Conservation (phyloP, 2,888 invertebrate species). For the Physocephala rufipes region DNA sequence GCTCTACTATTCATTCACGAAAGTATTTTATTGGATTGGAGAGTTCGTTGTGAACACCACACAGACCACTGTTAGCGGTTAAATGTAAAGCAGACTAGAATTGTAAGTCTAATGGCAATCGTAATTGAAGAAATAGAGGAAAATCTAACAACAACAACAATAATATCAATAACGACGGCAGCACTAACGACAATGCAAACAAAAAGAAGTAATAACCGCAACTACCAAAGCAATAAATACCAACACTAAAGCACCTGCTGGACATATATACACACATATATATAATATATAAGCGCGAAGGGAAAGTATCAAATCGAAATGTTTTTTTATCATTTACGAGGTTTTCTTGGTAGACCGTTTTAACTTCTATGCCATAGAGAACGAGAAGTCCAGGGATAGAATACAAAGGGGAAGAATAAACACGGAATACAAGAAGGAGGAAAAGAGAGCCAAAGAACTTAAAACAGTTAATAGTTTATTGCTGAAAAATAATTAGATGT, state of each 20-base stretch:
- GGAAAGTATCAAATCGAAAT: constrained; percentile 15
- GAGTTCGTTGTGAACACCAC: constrained; percentile 17
- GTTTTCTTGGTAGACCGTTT: constrained; percentile 4
- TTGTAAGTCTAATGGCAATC: constrained; percentile 7
- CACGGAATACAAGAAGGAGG: not conserved
- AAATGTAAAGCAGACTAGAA: constrained; percentile 27
- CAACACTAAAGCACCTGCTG: not conserved
- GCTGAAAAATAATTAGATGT: constrained; percentile 12
- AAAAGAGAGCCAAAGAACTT: not conserved
- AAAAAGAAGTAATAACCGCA: not conserved
- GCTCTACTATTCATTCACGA: too few relatives aligned
- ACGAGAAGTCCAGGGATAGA: constrained; percentile 9
- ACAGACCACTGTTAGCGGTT: constrained; percentile 14
- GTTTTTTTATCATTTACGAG: constrained; percentile 27
- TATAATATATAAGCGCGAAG: too few relatives aligned
- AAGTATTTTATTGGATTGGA: constrained; percentile 5
- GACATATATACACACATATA: too few relatives aligned
- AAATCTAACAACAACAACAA: constrained; percentile 23
- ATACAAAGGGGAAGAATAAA: not conserved
- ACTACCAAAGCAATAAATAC: not conserved
- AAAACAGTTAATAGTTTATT: constrained; percentile 14
- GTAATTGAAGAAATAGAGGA: constrained; percentile 24
- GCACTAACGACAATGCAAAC: not conserved
- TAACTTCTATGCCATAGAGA: not conserved
- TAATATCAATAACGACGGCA: constrained; percentile 2